Evolutionary conservation across 2,888 invertebrate genomes (phyloP).

Genomic region (Odontocolon sp.): DNA sequence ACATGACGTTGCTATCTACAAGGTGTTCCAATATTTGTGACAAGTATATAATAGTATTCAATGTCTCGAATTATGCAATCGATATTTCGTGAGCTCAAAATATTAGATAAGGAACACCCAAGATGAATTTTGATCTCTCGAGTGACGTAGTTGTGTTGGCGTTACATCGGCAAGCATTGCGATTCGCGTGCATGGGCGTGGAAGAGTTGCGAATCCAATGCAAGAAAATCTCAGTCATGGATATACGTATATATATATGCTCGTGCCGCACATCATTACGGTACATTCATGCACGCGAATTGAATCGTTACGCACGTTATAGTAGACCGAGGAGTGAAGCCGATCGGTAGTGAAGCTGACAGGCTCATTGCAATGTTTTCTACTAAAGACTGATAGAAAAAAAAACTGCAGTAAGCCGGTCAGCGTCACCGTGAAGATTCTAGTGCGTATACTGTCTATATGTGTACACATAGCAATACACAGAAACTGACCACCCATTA

Average conservation of each 20-base stretch:
- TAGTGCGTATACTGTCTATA: not conserved
- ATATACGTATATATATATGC: not conserved
- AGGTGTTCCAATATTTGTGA: not conserved
- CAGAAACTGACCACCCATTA: constrained; percentile 17
- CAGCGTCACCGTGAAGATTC: no score
- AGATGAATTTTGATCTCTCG: constrained; percentile 25
- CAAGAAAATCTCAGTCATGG: constrained; percentile 3
- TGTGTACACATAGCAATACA: not conserved
- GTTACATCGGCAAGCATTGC: not conserved
- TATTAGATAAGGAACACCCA: no score
- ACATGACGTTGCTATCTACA: not conserved
- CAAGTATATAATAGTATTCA: no score
- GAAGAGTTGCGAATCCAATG: constrained; percentile 1
- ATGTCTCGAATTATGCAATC: no score
- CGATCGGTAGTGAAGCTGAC: no score
- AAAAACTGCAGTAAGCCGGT: no score
- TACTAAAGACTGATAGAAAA: no score
- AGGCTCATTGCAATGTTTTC: no score
- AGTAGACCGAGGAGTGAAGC: not conserved
- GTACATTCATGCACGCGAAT: constrained; percentile 36
- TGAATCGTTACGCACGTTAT: constrained; percentile 38
- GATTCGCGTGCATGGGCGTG: not conserved
- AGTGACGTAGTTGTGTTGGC: not conserved
- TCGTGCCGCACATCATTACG: constrained; percentile 28
- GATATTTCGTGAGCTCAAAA: no score